Evolutionary conservation across 92 coral and sea anemone species (phyloP).

Genomic region (Palythoa grandis): DNA sequence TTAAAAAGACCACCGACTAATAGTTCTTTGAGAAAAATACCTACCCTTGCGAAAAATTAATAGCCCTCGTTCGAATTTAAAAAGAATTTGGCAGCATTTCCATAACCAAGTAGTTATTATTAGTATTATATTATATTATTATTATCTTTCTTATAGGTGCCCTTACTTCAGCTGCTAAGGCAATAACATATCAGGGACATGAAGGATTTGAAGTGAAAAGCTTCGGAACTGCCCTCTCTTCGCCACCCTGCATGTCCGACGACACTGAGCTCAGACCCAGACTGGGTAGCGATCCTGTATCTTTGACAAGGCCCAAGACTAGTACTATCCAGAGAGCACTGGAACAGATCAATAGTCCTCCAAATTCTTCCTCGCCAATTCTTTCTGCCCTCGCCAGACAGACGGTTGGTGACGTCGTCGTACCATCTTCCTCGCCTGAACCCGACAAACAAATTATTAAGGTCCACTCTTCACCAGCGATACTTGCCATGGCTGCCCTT

Average conservation of each 20-base stretch:
- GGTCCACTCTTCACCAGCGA: slow-evolving; percentile 92
- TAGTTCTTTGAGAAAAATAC: no score
- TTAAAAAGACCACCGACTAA: no score
- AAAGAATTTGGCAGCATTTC: no score
- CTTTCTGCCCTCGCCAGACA: slow-evolving; percentile 86
- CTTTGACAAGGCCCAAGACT: slow-evolving; percentile 42
- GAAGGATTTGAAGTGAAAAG: slow-evolving; percentile 38
- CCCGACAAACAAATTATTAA: slow-evolving; percentile 78
- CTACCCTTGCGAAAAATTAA: no score
- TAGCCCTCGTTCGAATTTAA: no score
- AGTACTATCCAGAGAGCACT: slow-evolving; percentile 77
- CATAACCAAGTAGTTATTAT: no score
- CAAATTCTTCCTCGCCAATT: slow-evolving; percentile 72
- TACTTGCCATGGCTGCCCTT: slow-evolving; percentile 84
- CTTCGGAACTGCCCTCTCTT: slow-evolving; percentile 15
- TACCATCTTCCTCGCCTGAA: slow-evolving; percentile 56
- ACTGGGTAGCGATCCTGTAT: slow-evolving; percentile 18
- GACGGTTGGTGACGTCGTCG: slow-evolving; percentile 62
- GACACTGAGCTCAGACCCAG: neutral
- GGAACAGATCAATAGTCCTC: slow-evolving; percentile 57
- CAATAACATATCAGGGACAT: slow-evolving; percentile 50
- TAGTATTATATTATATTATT: no score
- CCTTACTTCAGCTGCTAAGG: slow-evolving; percentile 70
- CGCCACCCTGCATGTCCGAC: neutral
- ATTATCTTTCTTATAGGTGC: neutral